These are phyloP conservation scores for Trichomalopsis sarcophagae DNA, from an alignment of 1,140 invertebrate genomes.

Conservation along the genomic window DNA sequence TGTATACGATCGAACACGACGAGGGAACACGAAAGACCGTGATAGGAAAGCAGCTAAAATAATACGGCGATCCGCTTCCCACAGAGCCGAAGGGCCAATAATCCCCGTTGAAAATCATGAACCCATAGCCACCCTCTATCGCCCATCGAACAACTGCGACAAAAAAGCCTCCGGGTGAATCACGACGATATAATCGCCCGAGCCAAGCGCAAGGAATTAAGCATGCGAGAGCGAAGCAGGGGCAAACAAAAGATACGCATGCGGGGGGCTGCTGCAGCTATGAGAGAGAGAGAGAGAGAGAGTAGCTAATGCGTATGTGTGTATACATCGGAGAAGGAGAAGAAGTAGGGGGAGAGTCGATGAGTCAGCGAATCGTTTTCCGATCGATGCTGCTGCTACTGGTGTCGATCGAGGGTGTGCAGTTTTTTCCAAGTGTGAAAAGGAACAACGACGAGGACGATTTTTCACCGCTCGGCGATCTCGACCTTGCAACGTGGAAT, in stretches of 20 bases:
- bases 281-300: neutral
- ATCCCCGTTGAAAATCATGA: neutral
- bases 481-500: neutral
- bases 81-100: neutral
- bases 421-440: neutral
- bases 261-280: neutral
- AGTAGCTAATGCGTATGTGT: neutral
- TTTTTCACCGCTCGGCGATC: too few species aligned
- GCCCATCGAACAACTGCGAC: neutral
- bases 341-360: neutral
- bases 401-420: neutral
- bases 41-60: neutral
- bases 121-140: neutral
- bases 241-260: neutral
- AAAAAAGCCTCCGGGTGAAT: neutral
- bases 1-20: too few species aligned
- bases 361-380: constrained; percentile 42
- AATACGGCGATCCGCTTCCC: neutral
- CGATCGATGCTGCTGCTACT: constrained; percentile 33
- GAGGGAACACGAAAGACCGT: too few species aligned
- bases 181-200: neutral
- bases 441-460: neutral
- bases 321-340: neutral
- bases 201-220: constrained; percentile 2
- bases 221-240: neutral